A percentile compares a stretch with the other conserved stretches of the same genome.
phyloP scores from a whole-genome alignment of 2,888 invertebrate genomes.

The Argyra leucocephala region DNA sequence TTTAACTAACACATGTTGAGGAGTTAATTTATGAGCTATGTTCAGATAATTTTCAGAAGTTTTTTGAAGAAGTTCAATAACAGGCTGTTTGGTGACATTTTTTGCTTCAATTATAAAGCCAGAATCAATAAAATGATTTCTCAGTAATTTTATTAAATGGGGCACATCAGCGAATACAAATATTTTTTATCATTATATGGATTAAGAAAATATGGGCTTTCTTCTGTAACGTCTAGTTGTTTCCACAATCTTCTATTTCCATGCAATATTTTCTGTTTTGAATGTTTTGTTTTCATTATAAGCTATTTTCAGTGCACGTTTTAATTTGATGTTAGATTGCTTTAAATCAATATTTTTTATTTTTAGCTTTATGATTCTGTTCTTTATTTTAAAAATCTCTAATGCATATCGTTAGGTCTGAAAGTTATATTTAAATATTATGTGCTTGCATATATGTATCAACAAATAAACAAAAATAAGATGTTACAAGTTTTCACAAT shows the following conservation, averaged over 20 bases:
- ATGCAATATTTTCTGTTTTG: background rate
- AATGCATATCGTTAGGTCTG: background rate
- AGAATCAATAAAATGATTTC: slow-evolving; percentile 10
- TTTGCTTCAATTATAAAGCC: slow-evolving; percentile 10
- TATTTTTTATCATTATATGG: background rate
- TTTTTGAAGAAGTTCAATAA: slow-evolving; percentile 4
- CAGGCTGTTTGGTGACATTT: background rate
- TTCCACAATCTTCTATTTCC: background rate
- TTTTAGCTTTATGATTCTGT: too few relatives aligned
- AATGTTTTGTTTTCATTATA: background rate
- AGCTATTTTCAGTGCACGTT: background rate
- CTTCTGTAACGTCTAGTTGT: background rate
- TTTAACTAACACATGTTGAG: background rate
- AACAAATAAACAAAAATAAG: too few relatives aligned
- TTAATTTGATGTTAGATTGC: background rate
- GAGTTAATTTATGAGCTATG: slow-evolving; percentile 11
- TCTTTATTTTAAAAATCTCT: background rate
- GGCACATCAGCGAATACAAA: slow-evolving; percentile 5
- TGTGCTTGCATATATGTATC: background rate
- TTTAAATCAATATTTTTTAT: background rate
- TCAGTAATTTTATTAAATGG: slow-evolving; percentile 7
- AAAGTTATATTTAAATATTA: background rate
- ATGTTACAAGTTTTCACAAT: background rate
- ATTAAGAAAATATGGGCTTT: background rate
- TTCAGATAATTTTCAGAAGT: background rate